Conservation (phyloP, 2,113 vertebrate species). For the Heterochromis multidens region DNA sequence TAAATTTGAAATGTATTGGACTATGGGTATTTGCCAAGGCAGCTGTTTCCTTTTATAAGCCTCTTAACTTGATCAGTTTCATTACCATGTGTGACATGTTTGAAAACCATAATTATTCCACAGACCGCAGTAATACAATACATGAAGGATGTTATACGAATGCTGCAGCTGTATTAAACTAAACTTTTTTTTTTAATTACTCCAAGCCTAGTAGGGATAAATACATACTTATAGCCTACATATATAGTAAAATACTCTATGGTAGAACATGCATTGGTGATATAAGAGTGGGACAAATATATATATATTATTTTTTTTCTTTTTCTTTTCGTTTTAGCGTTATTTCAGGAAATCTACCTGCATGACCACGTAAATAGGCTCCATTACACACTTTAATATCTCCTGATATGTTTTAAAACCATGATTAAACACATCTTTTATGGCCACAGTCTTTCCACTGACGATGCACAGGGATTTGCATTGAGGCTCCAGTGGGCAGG, state of each 20-base stretch:
- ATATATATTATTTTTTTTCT: background rate
- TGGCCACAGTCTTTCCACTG: constrained; percentile 1
- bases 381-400: background rate
- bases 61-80: constrained; percentile 7
- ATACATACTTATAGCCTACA: background rate
- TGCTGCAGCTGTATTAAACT: background rate
- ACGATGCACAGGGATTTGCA: background rate
- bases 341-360: background rate
- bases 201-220: background rate
- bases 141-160: background rate
- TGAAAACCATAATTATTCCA: background rate
- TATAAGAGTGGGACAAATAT: background rate
- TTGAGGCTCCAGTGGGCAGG: background rate
- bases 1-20: background rate
- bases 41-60: constrained; percentile 14
- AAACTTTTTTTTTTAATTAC: background rate
- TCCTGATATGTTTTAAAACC: background rate
- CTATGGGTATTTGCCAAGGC: background rate
- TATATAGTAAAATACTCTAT: background rate
- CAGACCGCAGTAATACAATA: background rate
- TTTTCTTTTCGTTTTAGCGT: background rate
- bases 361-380: no score
- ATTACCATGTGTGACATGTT: constrained; percentile 18
- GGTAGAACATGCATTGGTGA: background rate
- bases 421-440: background rate